Percentiles rank a stretch among this genome's conserved stretches.
phyloP scores from a whole-genome alignment of 2,113 vertebrate genomes.

The Seriola aureovittata region DNA sequence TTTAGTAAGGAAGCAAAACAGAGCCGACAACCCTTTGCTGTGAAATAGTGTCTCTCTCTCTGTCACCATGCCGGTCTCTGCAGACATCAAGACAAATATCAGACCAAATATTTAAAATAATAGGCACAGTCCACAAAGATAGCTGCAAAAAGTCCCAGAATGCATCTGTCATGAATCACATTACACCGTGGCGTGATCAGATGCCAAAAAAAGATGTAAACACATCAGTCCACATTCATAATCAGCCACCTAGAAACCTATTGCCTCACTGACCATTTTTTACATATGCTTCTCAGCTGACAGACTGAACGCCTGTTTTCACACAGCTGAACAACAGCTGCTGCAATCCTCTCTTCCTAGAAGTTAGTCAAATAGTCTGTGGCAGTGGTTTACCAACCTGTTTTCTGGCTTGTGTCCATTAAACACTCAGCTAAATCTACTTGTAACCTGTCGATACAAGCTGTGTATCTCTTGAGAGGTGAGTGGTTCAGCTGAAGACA shows the following conservation, averaged over 20 bases:
- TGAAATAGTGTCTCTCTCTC: slow-evolving; percentile 16
- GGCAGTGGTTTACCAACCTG: not conserved
- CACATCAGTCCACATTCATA: slow-evolving; percentile 33
- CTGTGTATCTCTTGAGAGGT: not conserved
- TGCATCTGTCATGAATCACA: slow-evolving; percentile 43
- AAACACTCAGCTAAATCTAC: not conserved
- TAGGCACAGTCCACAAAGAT: slow-evolving; percentile 26
- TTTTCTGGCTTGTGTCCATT: not conserved
- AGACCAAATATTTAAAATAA: slow-evolving; percentile 31
- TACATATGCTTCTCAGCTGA: slow-evolving; percentile 34
- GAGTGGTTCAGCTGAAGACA: not conserved
- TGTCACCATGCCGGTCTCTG: not conserved
- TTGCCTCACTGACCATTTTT: slow-evolving; percentile 40
- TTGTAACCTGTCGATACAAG: not conserved
- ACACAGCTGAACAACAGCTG: slow-evolving; percentile 38
- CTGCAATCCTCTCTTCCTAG: slow-evolving; percentile 5
- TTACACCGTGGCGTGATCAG: slow-evolving; percentile 27
- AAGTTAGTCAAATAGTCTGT: not conserved
- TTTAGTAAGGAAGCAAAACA: not conserved
- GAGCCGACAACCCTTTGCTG: slow-evolving; percentile 7
- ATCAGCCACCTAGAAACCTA: slow-evolving; percentile 18
- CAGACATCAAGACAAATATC: slow-evolving; percentile 32
- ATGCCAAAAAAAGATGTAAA: slow-evolving; percentile 62
- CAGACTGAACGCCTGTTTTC: slow-evolving; percentile 16
- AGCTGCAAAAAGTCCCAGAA: slow-evolving; percentile 28